phyloP scores from a whole-genome alignment of 2,113 vertebrate species.

The Malurus elegans region DNA sequence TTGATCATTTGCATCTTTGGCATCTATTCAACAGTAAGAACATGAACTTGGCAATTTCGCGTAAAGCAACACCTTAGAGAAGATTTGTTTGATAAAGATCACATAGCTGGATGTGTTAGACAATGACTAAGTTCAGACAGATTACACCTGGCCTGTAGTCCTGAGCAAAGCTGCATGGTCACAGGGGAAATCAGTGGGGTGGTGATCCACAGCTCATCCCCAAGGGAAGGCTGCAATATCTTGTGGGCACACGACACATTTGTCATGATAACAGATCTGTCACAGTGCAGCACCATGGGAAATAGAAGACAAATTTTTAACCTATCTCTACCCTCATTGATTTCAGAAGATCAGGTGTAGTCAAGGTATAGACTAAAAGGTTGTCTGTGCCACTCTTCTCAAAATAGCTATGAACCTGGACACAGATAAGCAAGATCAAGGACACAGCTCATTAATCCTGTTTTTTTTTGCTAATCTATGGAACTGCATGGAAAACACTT shows the following conservation, averaged over 20 bases:
- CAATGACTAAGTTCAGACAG: background rate
- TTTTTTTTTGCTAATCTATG: background rate
- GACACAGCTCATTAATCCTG: background rate
- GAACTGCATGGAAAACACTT: background rate
- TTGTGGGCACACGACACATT: background rate
- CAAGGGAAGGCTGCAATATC: background rate
- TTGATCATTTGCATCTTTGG: background rate
- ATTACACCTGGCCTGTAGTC: background rate
- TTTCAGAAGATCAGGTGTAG: background rate
- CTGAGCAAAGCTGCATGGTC: accelerated
- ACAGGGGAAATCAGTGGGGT: accelerated
- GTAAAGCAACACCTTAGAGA: background rate
- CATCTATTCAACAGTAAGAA: background rate
- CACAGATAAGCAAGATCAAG: background rate
- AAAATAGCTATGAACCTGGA: background rate
- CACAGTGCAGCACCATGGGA: accelerated
- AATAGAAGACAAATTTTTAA: background rate
- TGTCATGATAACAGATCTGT: background rate
- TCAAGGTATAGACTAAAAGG: background rate
- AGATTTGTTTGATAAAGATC: background rate
- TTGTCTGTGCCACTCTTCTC: background rate
- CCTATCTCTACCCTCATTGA: accelerated
- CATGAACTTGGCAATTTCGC: background rate
- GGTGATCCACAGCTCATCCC: background rate
- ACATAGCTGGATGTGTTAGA: background rate